Conservation (phyloP, 2,113 vertebrate species). For the Silurus glanis region DNA sequence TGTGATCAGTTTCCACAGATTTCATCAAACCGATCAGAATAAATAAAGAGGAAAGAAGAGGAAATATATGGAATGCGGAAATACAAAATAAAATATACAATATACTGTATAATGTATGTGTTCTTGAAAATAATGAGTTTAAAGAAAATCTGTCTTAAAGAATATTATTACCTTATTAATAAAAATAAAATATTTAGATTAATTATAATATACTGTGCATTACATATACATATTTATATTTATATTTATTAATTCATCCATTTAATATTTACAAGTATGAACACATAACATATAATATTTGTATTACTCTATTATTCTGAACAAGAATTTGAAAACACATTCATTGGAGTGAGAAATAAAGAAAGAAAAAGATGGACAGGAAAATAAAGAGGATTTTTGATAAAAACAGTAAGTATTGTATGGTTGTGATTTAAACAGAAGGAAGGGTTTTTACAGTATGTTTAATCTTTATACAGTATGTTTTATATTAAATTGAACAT, state of each 20-base stretch:
- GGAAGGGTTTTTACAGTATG: too few relatives aligned
- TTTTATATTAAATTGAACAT: background rate
- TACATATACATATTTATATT: too few relatives aligned
- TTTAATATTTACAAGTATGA: too few relatives aligned
- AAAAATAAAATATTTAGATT: too few relatives aligned
- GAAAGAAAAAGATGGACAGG: background rate
- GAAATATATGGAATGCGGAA: background rate
- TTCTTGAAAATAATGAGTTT: too few relatives aligned
- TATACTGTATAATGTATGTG: too few relatives aligned
- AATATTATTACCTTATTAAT: too few relatives aligned
- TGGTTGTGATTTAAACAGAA: background rate
- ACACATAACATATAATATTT: too few relatives aligned
- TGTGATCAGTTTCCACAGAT: background rate
- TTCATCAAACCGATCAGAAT: background rate
- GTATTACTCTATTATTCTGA: background rate
- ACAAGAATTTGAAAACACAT: background rate
- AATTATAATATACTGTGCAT: too few relatives aligned
- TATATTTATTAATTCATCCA: too few relatives aligned
- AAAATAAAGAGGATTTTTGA: background rate
- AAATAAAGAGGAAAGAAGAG: background rate
- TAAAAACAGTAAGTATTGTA: background rate
- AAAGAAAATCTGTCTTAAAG: too few relatives aligned
- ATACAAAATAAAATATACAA: background rate
- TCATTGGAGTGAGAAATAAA: background rate
- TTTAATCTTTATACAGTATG: too few relatives aligned